Evolutionary conservation across 1,140 invertebrate species (phyloP).

Genomic region (Orussus abietinus): DNA sequence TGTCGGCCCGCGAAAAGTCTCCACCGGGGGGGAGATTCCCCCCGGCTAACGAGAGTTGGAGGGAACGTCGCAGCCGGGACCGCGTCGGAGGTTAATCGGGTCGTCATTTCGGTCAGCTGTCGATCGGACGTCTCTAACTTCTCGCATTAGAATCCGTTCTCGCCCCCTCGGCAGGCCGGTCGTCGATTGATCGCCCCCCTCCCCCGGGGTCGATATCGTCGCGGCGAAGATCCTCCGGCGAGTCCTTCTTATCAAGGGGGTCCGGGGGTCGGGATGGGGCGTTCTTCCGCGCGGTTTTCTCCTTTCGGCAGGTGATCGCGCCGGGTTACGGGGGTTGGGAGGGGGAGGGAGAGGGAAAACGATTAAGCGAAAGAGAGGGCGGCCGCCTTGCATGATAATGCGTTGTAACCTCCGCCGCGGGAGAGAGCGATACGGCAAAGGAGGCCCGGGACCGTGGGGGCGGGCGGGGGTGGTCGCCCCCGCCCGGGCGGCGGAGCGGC

Average conservation of each 20-base stretch:
- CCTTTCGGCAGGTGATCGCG: slow-evolving; percentile 20
- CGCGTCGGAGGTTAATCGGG: slow-evolving; percentile 21
- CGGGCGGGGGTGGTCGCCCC: slow-evolving; percentile 23
- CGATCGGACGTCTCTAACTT: no score
- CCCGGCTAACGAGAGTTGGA: slow-evolving; percentile 28
- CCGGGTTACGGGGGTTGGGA: slow-evolving; percentile 15
- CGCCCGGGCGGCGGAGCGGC: slow-evolving; percentile 11
- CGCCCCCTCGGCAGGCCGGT: no score
- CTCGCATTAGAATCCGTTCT: no score
- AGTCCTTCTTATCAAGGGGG: no score
- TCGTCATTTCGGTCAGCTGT: slow-evolving; percentile 33
- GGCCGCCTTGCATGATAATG: slow-evolving; percentile 50
- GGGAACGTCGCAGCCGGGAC: slow-evolving; percentile 11
- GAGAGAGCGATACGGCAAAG: slow-evolving; percentile 35
- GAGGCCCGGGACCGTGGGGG: slow-evolving; percentile 16
- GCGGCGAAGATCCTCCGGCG: no score
- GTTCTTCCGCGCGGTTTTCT: slow-evolving; percentile 18
- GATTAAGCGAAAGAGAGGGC: slow-evolving; percentile 7
- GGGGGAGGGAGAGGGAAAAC: slow-evolving; percentile 21
- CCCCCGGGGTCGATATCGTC: no score
- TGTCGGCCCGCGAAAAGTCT: neutral
- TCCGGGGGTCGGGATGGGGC: slow-evolving; percentile 8
- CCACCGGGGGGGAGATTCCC: no score
- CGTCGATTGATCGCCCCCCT: no score
- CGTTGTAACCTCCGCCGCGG: slow-evolving; percentile 37